Base-by-base conservation (phyloP, 2,113 vertebrate species). In the Taurulus bubalis region DNA sequence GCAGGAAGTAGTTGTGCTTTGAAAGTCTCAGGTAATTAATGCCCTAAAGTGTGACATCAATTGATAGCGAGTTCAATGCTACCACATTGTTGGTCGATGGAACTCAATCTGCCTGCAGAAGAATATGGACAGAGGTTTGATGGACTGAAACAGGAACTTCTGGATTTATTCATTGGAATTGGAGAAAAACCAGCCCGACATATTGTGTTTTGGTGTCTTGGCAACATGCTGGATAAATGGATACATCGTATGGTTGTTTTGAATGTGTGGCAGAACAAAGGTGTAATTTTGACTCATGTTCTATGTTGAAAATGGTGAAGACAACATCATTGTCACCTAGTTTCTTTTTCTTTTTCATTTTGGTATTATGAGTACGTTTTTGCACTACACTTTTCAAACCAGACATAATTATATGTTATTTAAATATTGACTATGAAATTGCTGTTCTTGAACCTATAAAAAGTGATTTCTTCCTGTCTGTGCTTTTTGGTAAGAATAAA, bases 1-100 rank as follows among this genome's bases (percentile, higher is more conserved):
- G 83, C 68, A 74, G 71, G 66, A 85, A 89, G 62, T 47, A 15
- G 73, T 81, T 63, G 74, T 56, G 68, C 63, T 75, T 80, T 73
- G 0, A 64, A 75, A 90, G 87, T 90, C 92, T 94, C 94, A 94
- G 94, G 94, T 93, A 90, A 78, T 79, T 69, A 70, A 64, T 34
- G 38, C 63, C 65, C 77, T 64, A 38, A 38, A 51, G 72, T 83
- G 77, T 72, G 55, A 82, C 56, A 24, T 66, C 51, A 20, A 68
- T 80, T 42, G 64, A 77, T 0, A 70, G 40, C 42, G 28, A 62
- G 69, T 68, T 80, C 71, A 82, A 79, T 84, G 87, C 77, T 77
- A 79, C n/a, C 72, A 66, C 30, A 75, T 26, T 67, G 68, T 56
- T 2, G 14, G 53, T 60, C 36, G 81, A 24, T 69, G 69, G 72